These are phyloP conservation scores for Automeris io DNA, from an alignment of 2,888 invertebrate species.

Conservation along the genomic window DNA sequence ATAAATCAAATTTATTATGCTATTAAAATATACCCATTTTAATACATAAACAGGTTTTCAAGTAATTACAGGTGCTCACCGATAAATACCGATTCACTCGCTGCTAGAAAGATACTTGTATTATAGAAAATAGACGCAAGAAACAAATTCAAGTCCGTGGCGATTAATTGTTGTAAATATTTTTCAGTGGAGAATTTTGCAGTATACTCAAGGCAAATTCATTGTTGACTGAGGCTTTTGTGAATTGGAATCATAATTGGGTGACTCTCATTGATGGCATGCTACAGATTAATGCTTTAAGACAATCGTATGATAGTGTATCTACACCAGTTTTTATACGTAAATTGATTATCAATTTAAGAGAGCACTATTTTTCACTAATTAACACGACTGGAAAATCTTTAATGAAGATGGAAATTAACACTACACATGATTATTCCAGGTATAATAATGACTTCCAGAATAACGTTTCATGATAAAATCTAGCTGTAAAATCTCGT, in stretches of 20 bases:
- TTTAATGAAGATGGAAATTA: conserved; percentile 16
- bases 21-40: not conserved
- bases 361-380: conserved; percentile 14
- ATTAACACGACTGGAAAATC: conserved; percentile 6
- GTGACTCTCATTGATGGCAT: conserved; percentile 87
- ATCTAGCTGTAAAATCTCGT: too few species aligned
- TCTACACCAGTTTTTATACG: conserved; percentile 73
- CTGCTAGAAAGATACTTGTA: too few species aligned
- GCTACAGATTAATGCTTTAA: conserved; percentile 83
- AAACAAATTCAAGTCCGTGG: too few species aligned
- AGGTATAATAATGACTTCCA: too few species aligned
- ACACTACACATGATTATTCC: conserved; percentile 14
- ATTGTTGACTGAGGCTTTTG: conserved; percentile 29
- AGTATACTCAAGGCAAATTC: conserved; percentile 23
- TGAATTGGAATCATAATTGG: conserved; percentile 86
- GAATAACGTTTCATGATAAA: too few species aligned
- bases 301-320: conserved; percentile 75
- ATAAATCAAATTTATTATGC: not conserved
- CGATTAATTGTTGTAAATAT: too few species aligned
- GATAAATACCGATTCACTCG: too few species aligned
- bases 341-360: conserved; percentile 22
- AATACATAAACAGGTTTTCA: too few species aligned
- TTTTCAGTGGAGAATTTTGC: conserved; percentile 32
- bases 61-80: too few species aligned
- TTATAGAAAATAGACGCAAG: too few species aligned